These are phyloP conservation scores for Fabriciana adippe DNA, from an alignment of 2,888 invertebrate species.

Conservation along the genomic window DNA sequence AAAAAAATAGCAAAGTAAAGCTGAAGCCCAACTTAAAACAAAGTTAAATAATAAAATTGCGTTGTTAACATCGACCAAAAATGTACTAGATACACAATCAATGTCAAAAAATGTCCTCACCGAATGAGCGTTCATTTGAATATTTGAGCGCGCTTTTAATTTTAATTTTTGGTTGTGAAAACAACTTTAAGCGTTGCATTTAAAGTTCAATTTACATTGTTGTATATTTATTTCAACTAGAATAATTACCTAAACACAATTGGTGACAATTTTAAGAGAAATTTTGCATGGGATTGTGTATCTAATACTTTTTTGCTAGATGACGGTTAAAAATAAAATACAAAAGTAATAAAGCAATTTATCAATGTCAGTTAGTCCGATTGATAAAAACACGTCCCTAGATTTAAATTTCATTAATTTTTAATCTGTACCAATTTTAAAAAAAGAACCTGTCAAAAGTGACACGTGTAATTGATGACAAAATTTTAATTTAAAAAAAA, in stretches of 20 bases:
- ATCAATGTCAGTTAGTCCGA: constrained; percentile 58
- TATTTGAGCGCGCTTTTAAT: too few relatives aligned
- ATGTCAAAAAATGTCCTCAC: too few relatives aligned
- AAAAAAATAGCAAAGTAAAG: constrained; percentile 61
- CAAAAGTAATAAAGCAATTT: constrained; percentile 51
- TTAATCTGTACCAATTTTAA: background rate
- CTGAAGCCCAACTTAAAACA: constrained; percentile 54
- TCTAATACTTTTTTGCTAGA: too few relatives aligned
- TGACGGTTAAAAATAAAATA: constrained; percentile 38
- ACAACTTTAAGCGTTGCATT: too few relatives aligned
- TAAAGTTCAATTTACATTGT: too few relatives aligned
- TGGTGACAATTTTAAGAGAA: too few relatives aligned
- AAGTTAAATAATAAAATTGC: constrained; percentile 37
- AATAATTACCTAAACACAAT: too few relatives aligned
- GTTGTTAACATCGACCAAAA: constrained; percentile 29
- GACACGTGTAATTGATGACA: background rate
- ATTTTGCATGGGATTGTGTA: too few relatives aligned
- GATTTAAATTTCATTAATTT: constrained; percentile 41
- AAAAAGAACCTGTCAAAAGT: background rate
- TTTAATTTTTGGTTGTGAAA: too few relatives aligned
- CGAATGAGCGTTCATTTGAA: too few relatives aligned
- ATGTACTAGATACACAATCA: too few relatives aligned
- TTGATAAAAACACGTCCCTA: constrained; percentile 39
- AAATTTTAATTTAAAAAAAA: background rate
- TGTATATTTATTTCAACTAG: too few relatives aligned